Base-by-base conservation (phyloP, 2,888 invertebrate genomes). In the Pristionchus fissidentatus region DNA sequence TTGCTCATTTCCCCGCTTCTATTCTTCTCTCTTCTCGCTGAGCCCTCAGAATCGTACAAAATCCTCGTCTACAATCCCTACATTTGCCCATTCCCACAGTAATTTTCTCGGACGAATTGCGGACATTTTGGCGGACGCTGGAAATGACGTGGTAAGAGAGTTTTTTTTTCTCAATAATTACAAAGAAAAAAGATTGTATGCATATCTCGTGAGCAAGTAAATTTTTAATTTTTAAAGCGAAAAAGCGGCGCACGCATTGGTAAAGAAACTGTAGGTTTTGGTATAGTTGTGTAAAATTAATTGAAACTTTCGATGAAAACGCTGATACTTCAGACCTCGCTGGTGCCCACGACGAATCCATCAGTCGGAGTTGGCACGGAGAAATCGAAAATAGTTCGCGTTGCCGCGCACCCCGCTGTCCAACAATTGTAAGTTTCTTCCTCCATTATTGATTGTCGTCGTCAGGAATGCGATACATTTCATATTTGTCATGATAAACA, bases 71-170 rank as follows among this genome's bases (percentile, higher is more conserved):
- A 84, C 85, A 85, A 85, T 66, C 85, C 87, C 15, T 84, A n/a
- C 83, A 35, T 85, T 83, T 43, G 87, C 86, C 41, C 85, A 86
- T 4, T 86, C 86, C 77, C 87, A 87, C 62, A 84, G 84, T 0
- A 85, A 86, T n/a, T 87, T 85, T 35, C 78, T 87, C 10, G 87
- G 87, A 7, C 85, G 85, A 41, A 85, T 87, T 15, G 84, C 87
- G 3, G 87, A 87, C 82, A 84, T 86, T 41, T 55, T 87, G 0
- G 83, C 85, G 7, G 84, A 85, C 52, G 87, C 84, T 13, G 87
- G 87, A 13, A 82, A 87, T 77, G 84, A 87, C 55, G 86, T 87
- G 66, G n/a, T n/a, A n/a, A n/a, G n/a, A n/a, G n/a, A n/a, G n/a
- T n/a, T n/a, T n/a, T n/a, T n/a, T n/a, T n/a, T n/a, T n/a, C n/a